phyloP scores from a whole-genome alignment of 2,888 invertebrate genomes.

The Bellardia pandia region DNA sequence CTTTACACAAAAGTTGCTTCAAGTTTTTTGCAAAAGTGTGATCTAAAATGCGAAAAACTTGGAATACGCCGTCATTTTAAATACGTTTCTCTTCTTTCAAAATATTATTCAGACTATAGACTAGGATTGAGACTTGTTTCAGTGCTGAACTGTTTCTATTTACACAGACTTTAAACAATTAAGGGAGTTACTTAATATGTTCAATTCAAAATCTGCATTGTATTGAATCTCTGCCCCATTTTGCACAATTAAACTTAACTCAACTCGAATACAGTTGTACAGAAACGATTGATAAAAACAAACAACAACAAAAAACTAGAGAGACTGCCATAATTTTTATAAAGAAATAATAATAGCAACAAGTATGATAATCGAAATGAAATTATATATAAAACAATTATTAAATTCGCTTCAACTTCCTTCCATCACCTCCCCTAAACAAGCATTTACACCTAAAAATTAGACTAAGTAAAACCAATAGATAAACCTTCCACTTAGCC shows the following conservation, averaged over 20 bases:
- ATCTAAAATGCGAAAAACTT: too few relatives aligned
- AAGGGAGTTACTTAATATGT: too few relatives aligned
- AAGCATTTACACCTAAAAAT: conserved; percentile 44
- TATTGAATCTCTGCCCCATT: not conserved
- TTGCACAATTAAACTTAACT: not conserved
- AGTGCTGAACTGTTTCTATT: too few relatives aligned
- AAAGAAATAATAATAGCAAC: conserved; percentile 21
- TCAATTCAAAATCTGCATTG: too few relatives aligned
- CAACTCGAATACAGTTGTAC: conserved; percentile 49
- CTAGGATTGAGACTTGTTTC: too few relatives aligned
- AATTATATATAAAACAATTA: conserved; percentile 22
- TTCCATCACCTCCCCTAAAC: not conserved
- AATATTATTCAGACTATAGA: too few relatives aligned
- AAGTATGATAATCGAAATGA: conserved; percentile 11
- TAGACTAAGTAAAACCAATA: conserved; percentile 13
- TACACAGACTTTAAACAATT: too few relatives aligned
- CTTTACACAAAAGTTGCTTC: too few relatives aligned
- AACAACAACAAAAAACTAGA: conserved; percentile 45
- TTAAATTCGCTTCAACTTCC: conserved; percentile 20
- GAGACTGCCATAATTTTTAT: conserved; percentile 68
- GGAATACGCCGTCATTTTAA: too few relatives aligned
- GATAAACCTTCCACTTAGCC: conserved; percentile 66
- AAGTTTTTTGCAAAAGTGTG: too few relatives aligned
- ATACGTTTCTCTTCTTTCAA: too few relatives aligned
- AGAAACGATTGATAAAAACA: conserved; percentile 15